A percentile compares a stretch with the other conserved stretches of the same genome.
phyloP scores from a whole-genome alignment of 2,797 vertebrate species.

The Ammospiza maritima region DNA sequence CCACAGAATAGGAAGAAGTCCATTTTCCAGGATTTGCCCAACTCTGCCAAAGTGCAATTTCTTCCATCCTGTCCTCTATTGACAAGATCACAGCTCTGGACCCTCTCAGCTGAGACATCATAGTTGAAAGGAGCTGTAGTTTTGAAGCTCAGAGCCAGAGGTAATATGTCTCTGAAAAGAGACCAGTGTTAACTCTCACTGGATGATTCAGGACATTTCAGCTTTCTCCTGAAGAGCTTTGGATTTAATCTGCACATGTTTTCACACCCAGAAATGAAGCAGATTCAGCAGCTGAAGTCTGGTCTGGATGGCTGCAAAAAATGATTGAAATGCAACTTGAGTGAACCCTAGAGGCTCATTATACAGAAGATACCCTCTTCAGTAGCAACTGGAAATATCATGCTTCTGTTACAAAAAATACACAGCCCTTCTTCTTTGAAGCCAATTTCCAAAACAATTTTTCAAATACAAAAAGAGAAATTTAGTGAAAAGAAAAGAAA shows the following conservation, averaged over 20 bases:
- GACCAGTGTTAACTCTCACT: not conserved
- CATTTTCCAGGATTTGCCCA: not conserved
- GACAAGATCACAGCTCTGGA: not conserved
- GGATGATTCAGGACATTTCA: constrained; percentile 30
- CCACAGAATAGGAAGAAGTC: not conserved
- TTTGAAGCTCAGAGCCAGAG: constrained; percentile 1
- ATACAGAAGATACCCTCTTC: not conserved
- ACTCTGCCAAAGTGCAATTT: not conserved
- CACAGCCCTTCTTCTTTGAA: not conserved
- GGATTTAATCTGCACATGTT: not conserved
- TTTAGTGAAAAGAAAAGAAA: not conserved
- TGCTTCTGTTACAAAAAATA: not conserved
- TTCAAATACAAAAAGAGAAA: not conserved
- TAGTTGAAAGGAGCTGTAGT: not conserved
- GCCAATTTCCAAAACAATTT: not conserved
- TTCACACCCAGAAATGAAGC: constrained; percentile 2
- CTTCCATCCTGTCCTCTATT: not conserved
- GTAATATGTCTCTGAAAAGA: not conserved
- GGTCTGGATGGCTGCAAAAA: not conserved
- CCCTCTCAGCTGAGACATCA: not conserved
- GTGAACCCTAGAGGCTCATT: constrained; percentile 54
- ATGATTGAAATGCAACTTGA: constrained; percentile 41
- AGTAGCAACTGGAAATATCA: not conserved
- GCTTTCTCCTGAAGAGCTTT: constrained; percentile 17
- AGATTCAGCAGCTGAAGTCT: constrained; percentile 7